Conservation (phyloP, 2,888 invertebrate genomes). For the Archips crataeganus region DNA sequence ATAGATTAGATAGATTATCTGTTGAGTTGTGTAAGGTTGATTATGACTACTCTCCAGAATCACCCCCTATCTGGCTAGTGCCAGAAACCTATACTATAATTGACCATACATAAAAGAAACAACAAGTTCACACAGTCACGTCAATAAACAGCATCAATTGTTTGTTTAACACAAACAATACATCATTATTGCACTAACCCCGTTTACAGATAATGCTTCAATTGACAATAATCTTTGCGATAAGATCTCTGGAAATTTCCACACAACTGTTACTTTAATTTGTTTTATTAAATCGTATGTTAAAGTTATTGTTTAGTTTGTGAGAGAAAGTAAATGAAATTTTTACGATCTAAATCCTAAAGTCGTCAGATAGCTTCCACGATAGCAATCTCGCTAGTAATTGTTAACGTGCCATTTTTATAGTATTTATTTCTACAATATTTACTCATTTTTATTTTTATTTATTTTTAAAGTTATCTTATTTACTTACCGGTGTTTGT, state of each 20-base stretch:
- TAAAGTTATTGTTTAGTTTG: neutral
- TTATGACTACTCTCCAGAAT: no score
- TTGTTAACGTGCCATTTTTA: neutral
- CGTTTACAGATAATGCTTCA: constrained; percentile 15
- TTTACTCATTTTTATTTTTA: no score
- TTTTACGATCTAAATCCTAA: neutral
- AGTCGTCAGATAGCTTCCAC: neutral
- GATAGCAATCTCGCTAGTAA: neutral
- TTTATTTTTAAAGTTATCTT: no score
- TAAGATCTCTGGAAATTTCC: constrained; percentile 31
- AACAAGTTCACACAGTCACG: neutral
- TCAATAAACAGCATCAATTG: neutral
- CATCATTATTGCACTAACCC: constrained; percentile 11
- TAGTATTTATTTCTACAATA: neutral
- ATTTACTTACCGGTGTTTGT: constrained; percentile 20
- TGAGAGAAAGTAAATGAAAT: neutral
- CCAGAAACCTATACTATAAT: neutral
- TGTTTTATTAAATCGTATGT: neutral
- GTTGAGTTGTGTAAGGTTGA: no score
- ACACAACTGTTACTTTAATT: constrained; percentile 9
- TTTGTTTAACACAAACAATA: neutral
- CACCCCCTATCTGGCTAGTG: no score
- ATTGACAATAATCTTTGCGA: constrained; percentile 23
- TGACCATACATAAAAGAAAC: neutral
- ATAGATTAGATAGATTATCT: no score